Base-by-base conservation (phyloP, 1,140 invertebrate species). In the Ruditapes philippinarum region DNA sequence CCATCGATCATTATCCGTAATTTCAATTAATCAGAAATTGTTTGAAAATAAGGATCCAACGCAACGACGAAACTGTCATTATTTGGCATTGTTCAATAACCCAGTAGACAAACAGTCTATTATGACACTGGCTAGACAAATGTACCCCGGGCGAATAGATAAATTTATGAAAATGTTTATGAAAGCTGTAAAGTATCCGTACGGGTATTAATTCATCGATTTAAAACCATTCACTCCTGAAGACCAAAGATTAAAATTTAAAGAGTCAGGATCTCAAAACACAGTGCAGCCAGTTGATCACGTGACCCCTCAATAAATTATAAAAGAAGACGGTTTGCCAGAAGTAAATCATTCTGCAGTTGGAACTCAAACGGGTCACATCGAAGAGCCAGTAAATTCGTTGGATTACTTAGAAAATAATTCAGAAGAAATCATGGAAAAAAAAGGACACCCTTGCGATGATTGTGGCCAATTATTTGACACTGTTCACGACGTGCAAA, bases 101-200 rank as follows among this genome's bases (percentile, higher is more conserved):
- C 90, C 81, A 19, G 42, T 89, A 11, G 84, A 79, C 78, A 87
- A 73, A 88, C 85, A 90, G 25, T 74, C 68, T 28, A 62, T 81
- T 22, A 83, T 83, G 80, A 88, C 74, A 19, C 40, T 88, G n/a
- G 89, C 73, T 19, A 65, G 84, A 80, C 91, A 91, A 51, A 91
- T 91, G 88, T 89, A 91, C 70, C 84, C 88, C 11, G 70, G 28
- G 7, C 68, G 81, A 11, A 12, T 9, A 0, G 17, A 62, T 14
- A 22, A 79, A 25, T 62, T 90, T 0, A 40, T 88, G 49, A 33
- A 45, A n/a, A 19, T 57, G 22, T 88, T 84, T 54, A 7, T 45
- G 7, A 62, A 65, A n/a, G 85, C 70, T 38, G 49, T 51, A 0
- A 79, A 25, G 7, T 57, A 76, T 51, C 83, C 62, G 3, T 83